These are phyloP conservation scores for Ploceus nigricollis DNA, from an alignment of 2,113 vertebrate species.

Conservation along the genomic window DNA sequence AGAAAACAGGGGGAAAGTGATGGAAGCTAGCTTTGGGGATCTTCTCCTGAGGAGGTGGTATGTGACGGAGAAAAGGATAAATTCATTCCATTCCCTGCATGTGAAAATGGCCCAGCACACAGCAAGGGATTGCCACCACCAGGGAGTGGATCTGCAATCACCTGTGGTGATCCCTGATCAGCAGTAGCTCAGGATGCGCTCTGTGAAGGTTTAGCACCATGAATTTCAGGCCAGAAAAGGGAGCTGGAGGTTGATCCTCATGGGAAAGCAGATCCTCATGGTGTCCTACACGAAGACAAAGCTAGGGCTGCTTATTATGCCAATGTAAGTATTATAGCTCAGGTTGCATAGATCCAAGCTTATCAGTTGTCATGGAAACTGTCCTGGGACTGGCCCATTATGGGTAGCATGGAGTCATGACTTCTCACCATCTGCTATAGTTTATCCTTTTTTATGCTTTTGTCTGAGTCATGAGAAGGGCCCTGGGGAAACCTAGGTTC, in stretches of 20 bases:
- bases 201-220: neutral
- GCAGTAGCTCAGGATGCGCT: neutral
- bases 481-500: neutral
- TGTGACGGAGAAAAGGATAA: neutral
- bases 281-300: neutral
- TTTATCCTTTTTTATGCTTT: neutral
- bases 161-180: neutral
- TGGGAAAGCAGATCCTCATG: neutral
- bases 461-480: neutral
- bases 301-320: neutral
- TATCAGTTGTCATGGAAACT: neutral
- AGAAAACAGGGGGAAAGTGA: neutral
- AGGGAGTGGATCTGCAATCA: neutral
- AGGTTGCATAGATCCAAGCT: neutral
- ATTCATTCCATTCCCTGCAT: neutral
- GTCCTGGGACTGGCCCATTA: neutral
- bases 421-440: fast-evolving
- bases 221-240: neutral
- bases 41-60: neutral
- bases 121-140: neutral
- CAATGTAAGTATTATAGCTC: neutral
- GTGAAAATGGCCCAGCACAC: neutral
- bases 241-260: neutral
- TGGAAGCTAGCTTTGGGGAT: neutral
- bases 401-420: neutral